Evolutionary conservation across 2,113 vertebrate species (phyloP), one percentile per base, ranked within the genome.

Genomic region (Etia nguti): DNA sequence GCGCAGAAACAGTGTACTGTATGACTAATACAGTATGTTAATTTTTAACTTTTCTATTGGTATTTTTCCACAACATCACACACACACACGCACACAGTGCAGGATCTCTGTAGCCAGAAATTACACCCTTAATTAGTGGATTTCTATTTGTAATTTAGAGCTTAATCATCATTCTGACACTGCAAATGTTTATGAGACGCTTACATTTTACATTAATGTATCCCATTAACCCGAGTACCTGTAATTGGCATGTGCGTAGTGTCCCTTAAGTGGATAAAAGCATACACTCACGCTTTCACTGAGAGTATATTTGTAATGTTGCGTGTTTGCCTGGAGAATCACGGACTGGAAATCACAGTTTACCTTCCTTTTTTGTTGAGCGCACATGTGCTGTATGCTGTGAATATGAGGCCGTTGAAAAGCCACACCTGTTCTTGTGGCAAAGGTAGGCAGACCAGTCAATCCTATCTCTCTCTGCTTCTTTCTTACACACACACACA

Each of bases 361-460:
- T 79, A 84, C 86, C 57, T 29, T 79, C 34, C 13, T 62, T 54
- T 77, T 31, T 84, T 83, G 60, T 50, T 41, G 24, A 68, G 75
- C 1, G 8, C 88, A 84, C 82, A 80, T 86, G 82, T 81, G 60
- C 34, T 56, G 79, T 55, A 15, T 4, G 22, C 70, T 48, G 81
- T 62, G 86, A 83, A 84, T 91, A 83, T 79, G 86, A 90, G 75
- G 87, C 81, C 20, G 22, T 34, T 86, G 86, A 88, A 89, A 89
- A 93, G 88, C 89, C 90, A 93, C 92, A 90, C 83, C 90, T 92
- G 86, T 82, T 90, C 89, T 80, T 48, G 73, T 29, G 54, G 86
- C 50, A 55, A 83, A 29, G 52, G 82, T 80, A 88, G 48, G 77
- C 87, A 81, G 86, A 83, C 38, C 79, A 77, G 50, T 85, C 79